phyloP scores from a whole-genome alignment of 2,113 vertebrate genomes.

The Urocitellus parryii region DNA sequence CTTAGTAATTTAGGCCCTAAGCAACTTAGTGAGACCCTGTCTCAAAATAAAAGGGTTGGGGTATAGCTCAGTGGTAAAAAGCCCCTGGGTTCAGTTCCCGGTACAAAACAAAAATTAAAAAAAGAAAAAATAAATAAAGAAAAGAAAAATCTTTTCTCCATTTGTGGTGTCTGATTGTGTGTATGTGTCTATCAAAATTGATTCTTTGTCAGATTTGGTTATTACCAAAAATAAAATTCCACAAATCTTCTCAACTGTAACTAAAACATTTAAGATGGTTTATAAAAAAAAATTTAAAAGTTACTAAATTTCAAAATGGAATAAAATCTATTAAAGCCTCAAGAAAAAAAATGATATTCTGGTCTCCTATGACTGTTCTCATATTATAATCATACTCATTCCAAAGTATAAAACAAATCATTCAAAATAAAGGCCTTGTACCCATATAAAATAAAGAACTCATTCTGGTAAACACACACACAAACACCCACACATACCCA shows the following conservation, averaged over 20 bases:
- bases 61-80: too few relatives aligned
- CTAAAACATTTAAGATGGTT: too few relatives aligned
- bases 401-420: neutral
- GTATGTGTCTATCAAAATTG: neutral
- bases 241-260: neutral
- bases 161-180: neutral
- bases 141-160: neutral
- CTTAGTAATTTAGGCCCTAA: too few relatives aligned
- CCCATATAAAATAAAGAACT: neutral
- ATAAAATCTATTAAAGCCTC: neutral
- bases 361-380: too few relatives aligned
- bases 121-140: too few relatives aligned
- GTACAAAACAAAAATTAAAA: too few relatives aligned
- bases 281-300: neutral
- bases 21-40: too few relatives aligned
- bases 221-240: neutral
- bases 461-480: neutral
- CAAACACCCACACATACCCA: neutral
- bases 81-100: too few relatives aligned
- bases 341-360: neutral
- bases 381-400: neutral
- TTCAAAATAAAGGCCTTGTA: neutral
- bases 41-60: too few relatives aligned
- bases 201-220: neutral
- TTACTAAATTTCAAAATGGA: neutral